Percentiles rank a stretch among this genome's conserved stretches.
Evolutionary conservation across 2,113 vertebrate species (phyloP).

Genomic region (Papio anubis): DNA sequence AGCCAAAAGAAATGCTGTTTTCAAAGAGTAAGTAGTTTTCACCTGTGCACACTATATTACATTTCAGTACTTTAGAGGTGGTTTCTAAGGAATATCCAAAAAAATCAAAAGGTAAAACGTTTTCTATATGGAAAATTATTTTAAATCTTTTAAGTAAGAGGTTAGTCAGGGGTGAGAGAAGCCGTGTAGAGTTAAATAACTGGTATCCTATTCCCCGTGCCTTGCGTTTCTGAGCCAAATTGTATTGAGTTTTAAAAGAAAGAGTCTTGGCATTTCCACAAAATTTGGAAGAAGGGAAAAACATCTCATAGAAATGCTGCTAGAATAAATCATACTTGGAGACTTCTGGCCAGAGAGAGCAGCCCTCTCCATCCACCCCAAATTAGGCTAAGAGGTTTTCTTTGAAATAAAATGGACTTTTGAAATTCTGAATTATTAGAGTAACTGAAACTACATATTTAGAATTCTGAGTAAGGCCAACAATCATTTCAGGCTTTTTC

Average conservation of each 20-base stretch:
- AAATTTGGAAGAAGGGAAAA: slow-evolving; percentile 55
- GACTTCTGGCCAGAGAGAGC: slow-evolving; percentile 15
- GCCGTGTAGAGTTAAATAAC: slow-evolving; percentile 46
- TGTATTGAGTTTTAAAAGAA: slow-evolving; percentile 72
- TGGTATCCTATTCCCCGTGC: slow-evolving; percentile 4
- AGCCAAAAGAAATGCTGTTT: slow-evolving; percentile 71
- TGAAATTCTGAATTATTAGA: slow-evolving; percentile 74
- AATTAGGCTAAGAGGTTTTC: slow-evolving; percentile 78
- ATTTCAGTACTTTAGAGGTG: slow-evolving; percentile 31
- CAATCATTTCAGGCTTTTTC: not conserved
- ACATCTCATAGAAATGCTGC: slow-evolving; percentile 61
- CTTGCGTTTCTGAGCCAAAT: slow-evolving; percentile 65
- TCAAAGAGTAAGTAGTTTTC: slow-evolving; percentile 69
- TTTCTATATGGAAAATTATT: slow-evolving; percentile 69
- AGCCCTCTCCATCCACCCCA: slow-evolving; percentile 17
- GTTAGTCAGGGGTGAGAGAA: slow-evolving; percentile 57
- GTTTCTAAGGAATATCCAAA: slow-evolving; percentile 58
- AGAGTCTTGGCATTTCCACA: slow-evolving; percentile 70
- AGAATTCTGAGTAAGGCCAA: slow-evolving; percentile 59
- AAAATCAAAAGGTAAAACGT: slow-evolving; percentile 60
- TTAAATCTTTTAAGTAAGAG: slow-evolving; percentile 62
- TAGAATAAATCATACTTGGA: slow-evolving; percentile 60
- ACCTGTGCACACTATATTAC: slow-evolving; percentile 67
- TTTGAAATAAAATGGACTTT: slow-evolving; percentile 71
- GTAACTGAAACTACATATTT: slow-evolving; percentile 60